A percentile compares a stretch with the other conserved stretches of the same genome.
Conservation (phyloP, 92 coral and sea anemone genomes). For the Metridium senile region DNA sequence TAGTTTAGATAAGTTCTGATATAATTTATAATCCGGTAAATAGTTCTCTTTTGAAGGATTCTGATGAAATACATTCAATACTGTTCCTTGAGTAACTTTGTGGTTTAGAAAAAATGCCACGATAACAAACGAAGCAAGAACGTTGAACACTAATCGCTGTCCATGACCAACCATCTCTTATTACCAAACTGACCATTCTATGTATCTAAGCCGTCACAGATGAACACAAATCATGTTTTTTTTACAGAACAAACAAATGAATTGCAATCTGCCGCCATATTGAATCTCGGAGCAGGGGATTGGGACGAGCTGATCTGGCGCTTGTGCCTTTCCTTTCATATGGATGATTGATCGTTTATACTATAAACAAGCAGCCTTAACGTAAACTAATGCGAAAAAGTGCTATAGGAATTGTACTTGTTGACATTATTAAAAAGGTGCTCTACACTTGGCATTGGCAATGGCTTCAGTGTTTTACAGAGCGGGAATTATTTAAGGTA, state of each 20-base stretch:
- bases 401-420: too few relatives aligned
- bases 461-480: too few relatives aligned
- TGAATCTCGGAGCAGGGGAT: not conserved
- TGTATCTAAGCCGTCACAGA: not conserved
- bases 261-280: slow-evolving; percentile 12
- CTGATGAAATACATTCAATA: slow-evolving; percentile 50
- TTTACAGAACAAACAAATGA: not conserved
- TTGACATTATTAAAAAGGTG: too few relatives aligned
- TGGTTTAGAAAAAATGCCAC: slow-evolving; percentile 40
- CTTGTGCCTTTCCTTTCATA: not conserved
- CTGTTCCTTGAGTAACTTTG: slow-evolving; percentile 63
- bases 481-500: too few relatives aligned
- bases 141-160: slow-evolving; percentile 14
- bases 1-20: slow-evolving; percentile 72
- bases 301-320: not conserved
- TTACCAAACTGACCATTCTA: slow-evolving; percentile 18
- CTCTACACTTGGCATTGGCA: too few relatives aligned
- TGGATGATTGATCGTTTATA: too few relatives aligned
- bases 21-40: slow-evolving; percentile 63
- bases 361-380: too few relatives aligned
- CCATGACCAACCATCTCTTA: slow-evolving; percentile 40
- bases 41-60: slow-evolving; percentile 56
- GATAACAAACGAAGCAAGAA: not conserved
- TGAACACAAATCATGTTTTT: not conserved
- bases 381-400: too few relatives aligned